Conservation (phyloP, 2,888 invertebrate genomes). For the Eupithecia tripunctaria region DNA sequence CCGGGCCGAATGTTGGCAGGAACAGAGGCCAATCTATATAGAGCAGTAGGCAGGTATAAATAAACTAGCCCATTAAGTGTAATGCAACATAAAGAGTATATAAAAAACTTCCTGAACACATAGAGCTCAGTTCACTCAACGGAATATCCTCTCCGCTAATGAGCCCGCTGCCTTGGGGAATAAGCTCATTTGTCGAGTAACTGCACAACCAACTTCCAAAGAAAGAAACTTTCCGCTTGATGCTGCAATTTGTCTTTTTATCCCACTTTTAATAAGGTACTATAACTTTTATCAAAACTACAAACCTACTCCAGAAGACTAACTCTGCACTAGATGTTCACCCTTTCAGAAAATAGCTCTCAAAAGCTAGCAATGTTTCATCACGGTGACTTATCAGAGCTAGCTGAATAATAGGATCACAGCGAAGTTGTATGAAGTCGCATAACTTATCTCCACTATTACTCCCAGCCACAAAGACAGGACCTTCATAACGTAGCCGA, state of each 20-base stretch:
- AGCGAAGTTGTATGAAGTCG: constrained; percentile 52
- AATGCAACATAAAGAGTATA: constrained; percentile 9
- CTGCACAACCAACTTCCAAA: constrained; percentile 53
- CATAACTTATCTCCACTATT: constrained; percentile 59
- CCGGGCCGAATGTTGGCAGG: background rate
- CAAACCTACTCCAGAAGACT: constrained; percentile 9
- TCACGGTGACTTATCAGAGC: constrained; percentile 54
- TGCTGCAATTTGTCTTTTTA: constrained; percentile 64
- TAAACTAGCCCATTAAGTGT: background rate
- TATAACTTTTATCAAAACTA: constrained; percentile 2
- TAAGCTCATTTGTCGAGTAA: constrained; percentile 73
- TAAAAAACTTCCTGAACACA: constrained; percentile 50
- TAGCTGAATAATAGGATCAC: constrained; percentile 58
- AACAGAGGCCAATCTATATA: background rate
- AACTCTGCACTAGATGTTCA: constrained; percentile 34
- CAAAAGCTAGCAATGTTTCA: constrained; percentile 44
- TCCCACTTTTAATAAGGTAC: constrained; percentile 59
- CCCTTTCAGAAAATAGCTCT: constrained; percentile 46
- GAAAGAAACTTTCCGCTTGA: constrained; percentile 36
- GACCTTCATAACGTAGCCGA: constrained; percentile 46
- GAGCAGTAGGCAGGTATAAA: background rate
- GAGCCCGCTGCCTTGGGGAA: constrained; percentile 70
- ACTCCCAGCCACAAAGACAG: constrained; percentile 49
- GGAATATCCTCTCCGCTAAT: constrained; percentile 65
- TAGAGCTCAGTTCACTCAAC: constrained; percentile 51